Base-by-base conservation (phyloP, 2,113 vertebrate species). In the Saccopteryx bilineata region DNA sequence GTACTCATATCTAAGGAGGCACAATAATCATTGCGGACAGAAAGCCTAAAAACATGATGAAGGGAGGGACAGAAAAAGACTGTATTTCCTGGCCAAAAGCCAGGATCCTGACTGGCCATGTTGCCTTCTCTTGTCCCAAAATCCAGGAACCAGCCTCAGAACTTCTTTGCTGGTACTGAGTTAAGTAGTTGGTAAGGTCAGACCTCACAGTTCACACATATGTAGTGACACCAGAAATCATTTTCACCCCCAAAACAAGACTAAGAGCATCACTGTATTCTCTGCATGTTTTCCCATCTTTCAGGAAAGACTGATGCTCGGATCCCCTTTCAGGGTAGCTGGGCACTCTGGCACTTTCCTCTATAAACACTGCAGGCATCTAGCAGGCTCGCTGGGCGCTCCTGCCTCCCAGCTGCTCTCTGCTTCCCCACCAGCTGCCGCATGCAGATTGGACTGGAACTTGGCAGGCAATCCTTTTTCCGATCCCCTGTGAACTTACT, bases 401-500 rank as follows among this genome's bases (percentile, higher is more conserved):
- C 48, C 81, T 86, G 68, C 79, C 66, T 89, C 74, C 79, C 71
- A 85, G 56, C 90, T 91, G 78, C 66, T 63, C 28, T 75, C 76
- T 54, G 18, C 23, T 72, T 2, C 31, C 71, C n/a, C 23, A 3
- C 50, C 76, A 75, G 87, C 85, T 66, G 87, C 91, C 72, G 52
- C 52, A 4, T 3, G 7, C 88, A 26, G 58, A 94, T 76, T 0
- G 0, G 24, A 68, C 23, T 63, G 81, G 65, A 80, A 68, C 89
- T 91, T 97, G 97, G 96, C 95, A 78, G 61, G 88, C 94, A 2
- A 6, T 24, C 46, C 66, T 90, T 81, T 85, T 83, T 82, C 90
- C 28, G 5, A 39, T 79, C 86, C 82, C 91, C 46, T 71, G 92
- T 71, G 93, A 95, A 54, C 46, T 28, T 15, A 9, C 90, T 76